phyloP scores from a whole-genome alignment of 2,888 invertebrate genomes.

The Lobophora halterata region DNA sequence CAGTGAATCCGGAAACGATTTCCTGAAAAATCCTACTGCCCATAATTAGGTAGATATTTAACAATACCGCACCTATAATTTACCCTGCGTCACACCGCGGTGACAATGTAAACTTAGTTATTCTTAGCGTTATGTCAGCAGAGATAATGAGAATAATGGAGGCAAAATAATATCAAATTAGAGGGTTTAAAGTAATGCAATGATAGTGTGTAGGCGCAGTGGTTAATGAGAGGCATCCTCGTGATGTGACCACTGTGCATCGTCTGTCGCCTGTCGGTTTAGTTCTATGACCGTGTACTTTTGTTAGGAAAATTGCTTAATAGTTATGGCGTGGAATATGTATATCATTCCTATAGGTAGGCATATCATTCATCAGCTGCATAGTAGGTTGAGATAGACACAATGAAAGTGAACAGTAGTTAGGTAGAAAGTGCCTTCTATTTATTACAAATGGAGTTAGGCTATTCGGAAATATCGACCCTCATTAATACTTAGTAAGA shows the following conservation, averaged over 20 bases:
- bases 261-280: conserved; percentile 26
- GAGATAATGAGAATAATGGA: conserved; percentile 77
- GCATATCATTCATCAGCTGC: too few relatives aligned
- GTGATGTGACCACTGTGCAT: conserved; percentile 43
- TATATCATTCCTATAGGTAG: conserved; percentile 5
- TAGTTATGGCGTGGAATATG: conserved; percentile 5
- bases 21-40: conserved; percentile 50
- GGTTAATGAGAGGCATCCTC: conserved; percentile 58
- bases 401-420: too few relatives aligned
- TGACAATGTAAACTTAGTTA: conserved; percentile 72
- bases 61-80: conserved; percentile 66
- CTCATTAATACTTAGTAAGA: too few relatives aligned
- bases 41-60: conserved; percentile 36
- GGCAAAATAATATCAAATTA: conserved; percentile 76
- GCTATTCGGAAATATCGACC: too few relatives aligned
- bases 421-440: too few relatives aligned
- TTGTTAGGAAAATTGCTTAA: conserved; percentile 41
- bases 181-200: conserved; percentile 72
- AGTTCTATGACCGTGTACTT: conserved; percentile 24
- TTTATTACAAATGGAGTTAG: too few relatives aligned
- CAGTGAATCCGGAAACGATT: conserved; percentile 50
- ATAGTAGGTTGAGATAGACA: conserved; percentile 8
- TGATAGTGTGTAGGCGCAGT: conserved; percentile 55
- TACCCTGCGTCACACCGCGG: conserved; percentile 50
- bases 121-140: conserved; percentile 65